These are phyloP conservation scores for Cochlearius cochlearius DNA, from an alignment of 2,113 vertebrate genomes.

Conservation along the genomic window DNA sequence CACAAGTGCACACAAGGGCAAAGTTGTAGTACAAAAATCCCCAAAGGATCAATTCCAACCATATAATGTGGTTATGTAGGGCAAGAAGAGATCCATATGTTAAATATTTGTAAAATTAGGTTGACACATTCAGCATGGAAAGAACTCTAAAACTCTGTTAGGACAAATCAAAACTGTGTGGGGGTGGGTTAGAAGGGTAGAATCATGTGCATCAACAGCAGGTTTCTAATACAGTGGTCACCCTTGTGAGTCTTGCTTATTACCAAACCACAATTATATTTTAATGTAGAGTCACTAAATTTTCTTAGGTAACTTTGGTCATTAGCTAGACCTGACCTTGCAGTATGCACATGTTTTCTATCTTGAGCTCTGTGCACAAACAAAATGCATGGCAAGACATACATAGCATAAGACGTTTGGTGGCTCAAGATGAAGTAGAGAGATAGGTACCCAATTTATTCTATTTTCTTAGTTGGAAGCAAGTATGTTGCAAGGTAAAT, in stretches of 20 bases:
- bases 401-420: not conserved
- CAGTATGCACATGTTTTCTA: not conserved
- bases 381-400: not conserved
- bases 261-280: not conserved
- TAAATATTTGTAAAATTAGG: not conserved
- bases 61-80: not conserved
- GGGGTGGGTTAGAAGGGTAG: not conserved
- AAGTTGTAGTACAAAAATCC: not conserved
- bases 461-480: not conserved
- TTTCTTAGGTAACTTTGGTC: not conserved
- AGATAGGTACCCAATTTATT: not conserved
- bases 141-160: not conserved
- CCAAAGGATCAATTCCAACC: not conserved
- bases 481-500: not conserved
- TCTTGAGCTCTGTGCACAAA: not conserved
- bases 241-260: not conserved
- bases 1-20: not conserved
- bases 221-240: not conserved
- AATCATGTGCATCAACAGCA: not conserved
- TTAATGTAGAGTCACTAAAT: not conserved
- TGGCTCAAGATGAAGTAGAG: not conserved
- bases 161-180: not conserved
- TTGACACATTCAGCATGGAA: not conserved
- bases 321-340: not conserved
- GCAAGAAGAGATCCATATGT: not conserved